Evolutionary conservation across 2,113 vertebrate species (phyloP).

Genomic region (Calonectris borealis): DNA sequence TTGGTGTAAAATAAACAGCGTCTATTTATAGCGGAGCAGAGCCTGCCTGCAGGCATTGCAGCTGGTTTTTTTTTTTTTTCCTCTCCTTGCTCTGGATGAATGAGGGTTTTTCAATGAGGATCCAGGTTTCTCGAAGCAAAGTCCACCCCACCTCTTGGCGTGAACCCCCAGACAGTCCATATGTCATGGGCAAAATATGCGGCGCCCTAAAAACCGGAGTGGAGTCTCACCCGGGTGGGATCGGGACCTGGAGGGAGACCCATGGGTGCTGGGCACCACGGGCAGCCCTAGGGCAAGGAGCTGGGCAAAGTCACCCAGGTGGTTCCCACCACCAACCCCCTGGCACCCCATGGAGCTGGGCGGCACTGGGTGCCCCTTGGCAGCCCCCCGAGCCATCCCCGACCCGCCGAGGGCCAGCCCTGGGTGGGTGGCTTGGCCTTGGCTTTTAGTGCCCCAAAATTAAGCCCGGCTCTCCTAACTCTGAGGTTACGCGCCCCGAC

Average conservation of each 20-base stretch:
- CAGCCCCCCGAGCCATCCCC: not conserved
- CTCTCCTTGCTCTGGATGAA: not conserved
- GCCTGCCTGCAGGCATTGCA: not conserved
- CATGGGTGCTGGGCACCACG: not conserved
- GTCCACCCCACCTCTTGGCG: constrained; percentile 70
- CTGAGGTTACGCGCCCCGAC: not conserved
- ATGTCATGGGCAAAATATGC: constrained; percentile 76
- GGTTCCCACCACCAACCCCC: not conserved
- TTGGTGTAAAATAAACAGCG: not conserved
- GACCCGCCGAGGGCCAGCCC: not conserved
- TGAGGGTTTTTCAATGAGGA: constrained; percentile 2
- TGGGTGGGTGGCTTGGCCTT: not conserved
- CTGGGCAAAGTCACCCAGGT: not conserved
- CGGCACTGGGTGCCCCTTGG: not conserved
- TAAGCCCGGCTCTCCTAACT: not conserved
- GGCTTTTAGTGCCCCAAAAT: not conserved
- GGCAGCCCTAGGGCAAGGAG: not conserved
- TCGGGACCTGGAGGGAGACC: not conserved
- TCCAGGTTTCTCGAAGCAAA: not conserved
- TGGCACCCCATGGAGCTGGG: not conserved
- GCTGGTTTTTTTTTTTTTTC: not conserved
- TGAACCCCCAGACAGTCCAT: constrained; percentile 41
- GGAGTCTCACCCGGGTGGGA: not conserved
- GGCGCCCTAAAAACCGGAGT: constrained; percentile 60
- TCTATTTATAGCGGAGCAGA: not conserved